Evolutionary conservation across 2,113 vertebrate genomes (phyloP).

Genomic region (Eupsittula cactorum): DNA sequence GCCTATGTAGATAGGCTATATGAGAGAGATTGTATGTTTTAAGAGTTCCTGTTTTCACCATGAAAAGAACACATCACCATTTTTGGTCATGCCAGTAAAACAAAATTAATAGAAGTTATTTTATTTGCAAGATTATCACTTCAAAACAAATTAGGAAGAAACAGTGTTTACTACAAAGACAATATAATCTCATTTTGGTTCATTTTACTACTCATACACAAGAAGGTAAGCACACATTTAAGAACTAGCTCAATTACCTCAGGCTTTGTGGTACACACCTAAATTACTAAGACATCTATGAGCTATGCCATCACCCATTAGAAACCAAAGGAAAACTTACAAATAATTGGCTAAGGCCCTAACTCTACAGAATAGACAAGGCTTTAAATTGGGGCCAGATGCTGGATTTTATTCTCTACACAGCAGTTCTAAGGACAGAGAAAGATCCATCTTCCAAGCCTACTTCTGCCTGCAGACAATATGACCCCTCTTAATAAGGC

Average conservation of each 20-base stretch:
- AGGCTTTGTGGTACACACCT: not conserved
- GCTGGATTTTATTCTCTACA: conserved; percentile 29
- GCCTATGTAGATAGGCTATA: not conserved
- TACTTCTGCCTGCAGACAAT: conserved; percentile 45
- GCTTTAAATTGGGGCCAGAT: conserved; percentile 35
- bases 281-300: not conserved
- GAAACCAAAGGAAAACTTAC: not conserved
- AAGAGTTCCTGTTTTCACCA: not conserved
- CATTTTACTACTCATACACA: not conserved
- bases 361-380: not conserved
- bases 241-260: not conserved
- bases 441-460: conserved; percentile 34
- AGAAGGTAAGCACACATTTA: not conserved
- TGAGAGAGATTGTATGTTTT: not conserved
- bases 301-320: not conserved
- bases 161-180: not conserved
- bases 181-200: not conserved
- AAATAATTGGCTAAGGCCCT: conserved; percentile 10
- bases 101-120: not conserved
- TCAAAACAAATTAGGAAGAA: conserved; percentile 3
- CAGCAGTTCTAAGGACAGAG: conserved; percentile 12
- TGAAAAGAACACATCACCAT: not conserved
- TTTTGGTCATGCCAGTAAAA: not conserved
- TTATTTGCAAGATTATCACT: not conserved
- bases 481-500: conserved; percentile 30